Evolutionary conservation across 1,140 invertebrate species (phyloP), one percentile per base, ranked within the genome.

Genomic region (Drosophila guanche): DNA sequence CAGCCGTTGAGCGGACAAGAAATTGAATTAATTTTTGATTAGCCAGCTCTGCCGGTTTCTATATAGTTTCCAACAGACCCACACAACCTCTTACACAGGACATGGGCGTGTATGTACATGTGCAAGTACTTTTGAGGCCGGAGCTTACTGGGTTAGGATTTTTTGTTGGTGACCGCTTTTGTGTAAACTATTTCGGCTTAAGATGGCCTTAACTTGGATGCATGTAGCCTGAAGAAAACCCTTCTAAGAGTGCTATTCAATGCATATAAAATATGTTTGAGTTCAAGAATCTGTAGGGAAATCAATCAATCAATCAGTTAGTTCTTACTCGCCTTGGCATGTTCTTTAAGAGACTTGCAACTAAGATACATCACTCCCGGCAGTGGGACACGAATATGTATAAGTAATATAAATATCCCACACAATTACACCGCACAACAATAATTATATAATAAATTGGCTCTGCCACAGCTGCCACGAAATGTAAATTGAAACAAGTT

Each of bases 21-120:
- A 85, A 86, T 86, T 86, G 77, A 77, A 86, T 88, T 88, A 57
- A 86, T 88, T 75, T 86, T 86, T 81, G 61, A 86, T 86, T 88
- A 78, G 77, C 73, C 59, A 52, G 59, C 60, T 76, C 55, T 54
- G 50, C 23, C 41, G 10, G 61, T 27, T 53, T 46, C 60, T 51
- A 47, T 27, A 66, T 37, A 40, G 51, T 46, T 45, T 33, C 3
- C 40, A 61, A 12, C 51, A 20, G 5, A 37, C 29, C 62, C 50
- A 55, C 62, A 68, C 42, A 65, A 53, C 54, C 14, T 41, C 14
- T 16, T 33, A 33, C 33, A 10, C 4, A 12, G 3, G 3, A 12
- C 8, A 27, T 5, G 1, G 25, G 25, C 25, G 16, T 20, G 4
- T 4, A 37, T 10, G 8, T 10, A 3, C 12, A 37, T 20, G 16